Evolutionary conservation across 2,888 invertebrate genomes (phyloP).

Genomic region (Hofmannophila pseudospretella): DNA sequence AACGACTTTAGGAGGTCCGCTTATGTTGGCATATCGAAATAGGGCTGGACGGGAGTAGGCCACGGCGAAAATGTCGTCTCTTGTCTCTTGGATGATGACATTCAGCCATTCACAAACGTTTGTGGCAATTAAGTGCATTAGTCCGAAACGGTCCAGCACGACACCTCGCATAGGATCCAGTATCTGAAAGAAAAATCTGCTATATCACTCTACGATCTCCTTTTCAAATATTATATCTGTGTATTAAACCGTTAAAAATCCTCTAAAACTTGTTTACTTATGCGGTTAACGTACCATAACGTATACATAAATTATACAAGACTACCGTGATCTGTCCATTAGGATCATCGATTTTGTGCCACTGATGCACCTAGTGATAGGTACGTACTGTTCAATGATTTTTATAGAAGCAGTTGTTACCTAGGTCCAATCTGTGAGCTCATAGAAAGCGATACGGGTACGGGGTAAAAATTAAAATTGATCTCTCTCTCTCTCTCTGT

Average conservation of each 20-base stretch:
- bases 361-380: background rate
- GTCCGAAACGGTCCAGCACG: slow-evolving; percentile 84
- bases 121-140: slow-evolving; percentile 96
- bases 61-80: slow-evolving; percentile 85
- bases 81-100: slow-evolving; percentile 91
- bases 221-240: too few relatives aligned
- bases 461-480: too few relatives aligned
- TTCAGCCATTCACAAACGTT: slow-evolving; percentile 96
- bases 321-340: slow-evolving; percentile 18
- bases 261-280: slow-evolving; percentile 2
- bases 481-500: too few relatives aligned
- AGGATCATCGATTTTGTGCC: slow-evolving; percentile 2
- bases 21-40: slow-evolving; percentile 54
- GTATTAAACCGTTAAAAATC: background rate
- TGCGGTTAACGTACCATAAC: slow-evolving; percentile 4
- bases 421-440: too few relatives aligned
- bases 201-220: background rate
- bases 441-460: too few relatives aligned
- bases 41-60: slow-evolving; percentile 52
- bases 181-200: slow-evolving; percentile 37
- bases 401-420: background rate
- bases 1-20: slow-evolving; percentile 36
- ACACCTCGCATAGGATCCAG: slow-evolving; percentile 68
- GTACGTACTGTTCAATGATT: too few relatives aligned
- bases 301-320: slow-evolving; percentile 17